Conservation (phyloP, 2,888 invertebrate species). For the Chrysina gloriosa region DNA sequence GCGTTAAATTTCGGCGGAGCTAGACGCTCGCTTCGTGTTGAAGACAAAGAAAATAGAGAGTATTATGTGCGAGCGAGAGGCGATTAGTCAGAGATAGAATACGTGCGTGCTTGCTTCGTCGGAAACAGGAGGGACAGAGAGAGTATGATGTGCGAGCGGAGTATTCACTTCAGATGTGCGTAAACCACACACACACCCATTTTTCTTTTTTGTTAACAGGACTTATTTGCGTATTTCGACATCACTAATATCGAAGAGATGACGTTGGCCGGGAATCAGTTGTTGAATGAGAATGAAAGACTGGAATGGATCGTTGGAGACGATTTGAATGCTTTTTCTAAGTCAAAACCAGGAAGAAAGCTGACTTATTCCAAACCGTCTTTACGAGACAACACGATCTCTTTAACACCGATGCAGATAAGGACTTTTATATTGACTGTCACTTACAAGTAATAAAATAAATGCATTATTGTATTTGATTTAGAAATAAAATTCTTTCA, state of each 20-base stretch:
- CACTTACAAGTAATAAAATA: slow-evolving; percentile 10
- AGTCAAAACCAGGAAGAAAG: background rate
- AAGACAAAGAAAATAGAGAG: too few species aligned
- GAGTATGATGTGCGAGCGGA: too few species aligned
- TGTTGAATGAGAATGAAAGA: slow-evolving; percentile 68
- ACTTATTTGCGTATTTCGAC: slow-evolving; percentile 62
- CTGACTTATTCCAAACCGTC: slow-evolving; percentile 15
- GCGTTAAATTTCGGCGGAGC: too few species aligned
- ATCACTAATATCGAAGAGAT: slow-evolving; percentile 62
- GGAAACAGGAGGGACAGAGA: too few species aligned
- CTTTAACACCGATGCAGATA: slow-evolving; percentile 79
- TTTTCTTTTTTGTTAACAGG: slow-evolving; percentile 52
- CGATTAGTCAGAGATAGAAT: too few species aligned
- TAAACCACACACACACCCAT: background rate
- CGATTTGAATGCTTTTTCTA: slow-evolving; percentile 13
- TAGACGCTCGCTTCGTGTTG: too few species aligned
- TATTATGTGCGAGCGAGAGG: too few species aligned
- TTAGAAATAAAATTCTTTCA: too few species aligned
- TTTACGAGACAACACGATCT: slow-evolving; percentile 60
- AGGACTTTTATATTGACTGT: slow-evolving; percentile 72
- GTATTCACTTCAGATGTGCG: too few species aligned
- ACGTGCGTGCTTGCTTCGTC: too few species aligned
- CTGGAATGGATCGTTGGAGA: slow-evolving; percentile 66
- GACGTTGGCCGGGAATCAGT: slow-evolving; percentile 66
- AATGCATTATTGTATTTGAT: background rate